These are phyloP conservation scores for Saguinus imperator DNA, from an alignment of 2,113 vertebrate species.

Conservation along the genomic window DNA sequence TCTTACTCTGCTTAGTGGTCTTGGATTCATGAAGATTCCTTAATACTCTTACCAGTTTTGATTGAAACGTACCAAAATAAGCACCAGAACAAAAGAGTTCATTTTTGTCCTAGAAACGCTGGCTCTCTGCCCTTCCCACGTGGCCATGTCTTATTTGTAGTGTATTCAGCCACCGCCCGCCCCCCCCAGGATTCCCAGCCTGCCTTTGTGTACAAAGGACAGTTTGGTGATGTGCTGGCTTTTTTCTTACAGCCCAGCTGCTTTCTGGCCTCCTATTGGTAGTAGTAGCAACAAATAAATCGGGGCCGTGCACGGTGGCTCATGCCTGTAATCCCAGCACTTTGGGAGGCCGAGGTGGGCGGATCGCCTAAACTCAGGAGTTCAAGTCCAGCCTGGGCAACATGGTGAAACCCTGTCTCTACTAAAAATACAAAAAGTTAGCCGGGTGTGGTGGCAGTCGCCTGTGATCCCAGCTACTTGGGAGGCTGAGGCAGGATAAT, in stretches of 20 bases:
- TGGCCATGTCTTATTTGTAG: not conserved
- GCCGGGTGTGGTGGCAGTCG: fast-evolving
- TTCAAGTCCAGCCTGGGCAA: too few species aligned
- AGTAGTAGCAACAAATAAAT: not conserved
- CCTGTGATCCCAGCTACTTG: too few species aligned
- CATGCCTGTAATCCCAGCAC: too few species aligned
- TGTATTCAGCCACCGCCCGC: not conserved
- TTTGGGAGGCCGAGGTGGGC: too few species aligned
- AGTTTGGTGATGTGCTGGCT: not conserved
- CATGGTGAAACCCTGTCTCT: too few species aligned
- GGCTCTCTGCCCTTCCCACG: not conserved
- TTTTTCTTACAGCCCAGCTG: not conserved
- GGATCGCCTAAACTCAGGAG: too few species aligned
- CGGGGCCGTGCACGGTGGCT: too few species aligned
- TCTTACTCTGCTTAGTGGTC: not conserved
- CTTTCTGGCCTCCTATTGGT: not conserved
- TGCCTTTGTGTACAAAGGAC: not conserved
- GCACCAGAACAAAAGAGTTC: not conserved
- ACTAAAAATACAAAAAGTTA: too few species aligned
- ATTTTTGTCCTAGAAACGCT: not conserved
- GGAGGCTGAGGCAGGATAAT: too few species aligned
- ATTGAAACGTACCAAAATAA: not conserved
- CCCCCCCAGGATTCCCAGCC: not conserved
- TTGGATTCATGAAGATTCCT: not conserved
- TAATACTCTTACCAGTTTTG: not conserved